A percentile compares a stretch with the other conserved stretches of the same genome.
These are phyloP conservation scores for Emmelina monodactyla DNA, from an alignment of 2,888 invertebrate species.

Conservation along the genomic window DNA sequence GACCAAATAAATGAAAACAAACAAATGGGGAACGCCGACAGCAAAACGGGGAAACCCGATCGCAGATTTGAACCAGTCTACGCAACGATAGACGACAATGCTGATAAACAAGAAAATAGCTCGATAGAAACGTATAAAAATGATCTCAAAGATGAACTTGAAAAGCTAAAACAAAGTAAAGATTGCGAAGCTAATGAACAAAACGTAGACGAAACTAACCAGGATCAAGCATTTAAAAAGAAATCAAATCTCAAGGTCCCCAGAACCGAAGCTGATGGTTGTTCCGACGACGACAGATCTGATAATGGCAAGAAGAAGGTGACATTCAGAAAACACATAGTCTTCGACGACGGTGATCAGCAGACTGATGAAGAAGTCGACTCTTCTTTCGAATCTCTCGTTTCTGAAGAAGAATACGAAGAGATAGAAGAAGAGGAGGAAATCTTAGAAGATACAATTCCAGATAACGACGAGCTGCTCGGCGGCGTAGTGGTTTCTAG, in stretches of 20 bases:
- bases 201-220: slow-evolving; percentile 20
- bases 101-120: slow-evolving; percentile 10
- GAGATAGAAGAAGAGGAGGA: slow-evolving; percentile 39
- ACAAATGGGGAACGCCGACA: slow-evolving; percentile 43
- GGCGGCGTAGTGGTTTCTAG: slow-evolving; percentile 27
- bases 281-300: slow-evolving; percentile 53
- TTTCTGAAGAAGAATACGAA: slow-evolving; percentile 37
- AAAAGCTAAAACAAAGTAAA: slow-evolving; percentile 29
- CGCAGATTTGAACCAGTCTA: slow-evolving; percentile 28
- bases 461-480: slow-evolving; percentile 37
- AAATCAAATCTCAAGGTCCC: slow-evolving; percentile 54
- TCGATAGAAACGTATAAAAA: slow-evolving; percentile 34
- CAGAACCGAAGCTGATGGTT: slow-evolving; percentile 44
- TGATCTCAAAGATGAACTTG: slow-evolving; percentile 40
- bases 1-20: slow-evolving; percentile 38
- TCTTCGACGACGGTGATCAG: slow-evolving; percentile 59
- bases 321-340: slow-evolving; percentile 55
- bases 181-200: slow-evolving; percentile 14
- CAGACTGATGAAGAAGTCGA: slow-evolving; percentile 52
- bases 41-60: slow-evolving; percentile 19
- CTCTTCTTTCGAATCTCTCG: slow-evolving; percentile 51
- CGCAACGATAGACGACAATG: slow-evolving; percentile 30
- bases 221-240: slow-evolving; percentile 33
- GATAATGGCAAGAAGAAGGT: slow-evolving; percentile 52
- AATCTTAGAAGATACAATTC: slow-evolving; percentile 35